phyloP scores from a whole-genome alignment of 1,140 invertebrate genomes.

The Papilio xuthus region DNA sequence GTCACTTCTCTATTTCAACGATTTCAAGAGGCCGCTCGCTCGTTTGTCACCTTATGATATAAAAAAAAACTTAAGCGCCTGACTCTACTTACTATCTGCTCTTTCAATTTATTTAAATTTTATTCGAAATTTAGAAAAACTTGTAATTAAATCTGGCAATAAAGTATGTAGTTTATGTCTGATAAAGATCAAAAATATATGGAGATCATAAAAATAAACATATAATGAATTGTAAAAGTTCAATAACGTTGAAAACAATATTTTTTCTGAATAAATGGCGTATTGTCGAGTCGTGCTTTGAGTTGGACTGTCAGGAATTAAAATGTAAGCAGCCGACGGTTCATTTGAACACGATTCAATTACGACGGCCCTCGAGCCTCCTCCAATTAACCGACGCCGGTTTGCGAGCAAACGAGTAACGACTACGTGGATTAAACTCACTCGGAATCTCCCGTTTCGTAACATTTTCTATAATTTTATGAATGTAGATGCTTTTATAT shows the following conservation, averaged over 20 bases:
- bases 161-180: no score
- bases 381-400: conserved; percentile 32
- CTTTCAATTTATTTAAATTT: no score
- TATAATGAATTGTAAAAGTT: background rate
- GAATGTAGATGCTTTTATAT: background rate
- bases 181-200: background rate
- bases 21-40: no score
- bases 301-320: conserved; percentile 4
- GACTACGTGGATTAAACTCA: conserved; percentile 12
- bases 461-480: conserved; percentile 14
- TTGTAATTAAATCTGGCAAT: no score
- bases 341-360: conserved; percentile 38
- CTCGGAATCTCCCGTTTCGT: conserved; percentile 1
- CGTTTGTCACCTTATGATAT: no score
- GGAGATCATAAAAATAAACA: background rate
- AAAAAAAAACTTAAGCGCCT: no score
- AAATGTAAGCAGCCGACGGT: conserved; percentile 31
- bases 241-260: background rate
- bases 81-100: no score
- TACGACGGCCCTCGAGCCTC: conserved; percentile 27
- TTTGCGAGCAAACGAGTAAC: conserved; percentile 3
- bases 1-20: no score
- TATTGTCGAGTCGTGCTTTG: conserved; percentile 20
- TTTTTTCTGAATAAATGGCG: background rate
- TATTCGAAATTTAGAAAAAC: no score